Conservation (phyloP, 1,140 invertebrate genomes). For the Bathynomus jamesi region DNA sequence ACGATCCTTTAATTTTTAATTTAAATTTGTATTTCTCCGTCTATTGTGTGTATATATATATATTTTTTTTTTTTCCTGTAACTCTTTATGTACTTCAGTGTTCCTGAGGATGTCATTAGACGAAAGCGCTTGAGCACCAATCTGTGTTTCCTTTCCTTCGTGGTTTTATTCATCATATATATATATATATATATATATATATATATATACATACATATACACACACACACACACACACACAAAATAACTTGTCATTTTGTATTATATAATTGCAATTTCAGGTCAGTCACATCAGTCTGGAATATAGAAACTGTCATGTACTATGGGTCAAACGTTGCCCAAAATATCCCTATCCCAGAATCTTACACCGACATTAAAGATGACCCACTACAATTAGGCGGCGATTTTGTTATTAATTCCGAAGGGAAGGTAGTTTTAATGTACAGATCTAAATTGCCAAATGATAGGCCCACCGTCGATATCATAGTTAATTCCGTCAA, state of each 20-base stretch:
- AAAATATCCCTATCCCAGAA: slow-evolving; percentile 14
- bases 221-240: no score
- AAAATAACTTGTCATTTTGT: no score
- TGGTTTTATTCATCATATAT: no score
- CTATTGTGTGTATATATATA: no score
- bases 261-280: slow-evolving; percentile 8
- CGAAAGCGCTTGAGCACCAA: no score
- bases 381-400: slow-evolving; percentile 35
- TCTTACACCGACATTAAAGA: slow-evolving; percentile 16
- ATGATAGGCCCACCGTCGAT: slow-evolving; percentile 27
- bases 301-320: slow-evolving; percentile 9
- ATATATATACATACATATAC: slow-evolving; percentile 1
- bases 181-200: background rate
- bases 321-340: slow-evolving; percentile 23
- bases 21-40: no score
- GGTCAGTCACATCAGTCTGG: slow-evolving; percentile 15
- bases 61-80: no score
- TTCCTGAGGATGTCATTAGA: no score
- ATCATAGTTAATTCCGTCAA: slow-evolving; percentile 2
- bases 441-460: slow-evolving; percentile 15
- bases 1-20: no score
- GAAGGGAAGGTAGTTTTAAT: slow-evolving; percentile 10
- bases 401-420: slow-evolving; percentile 26
- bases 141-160: no score
- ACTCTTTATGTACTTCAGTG: no score